phyloP scores from a whole-genome alignment of 2,888 invertebrate genomes.

The Eupithecia abbreviata region DNA sequence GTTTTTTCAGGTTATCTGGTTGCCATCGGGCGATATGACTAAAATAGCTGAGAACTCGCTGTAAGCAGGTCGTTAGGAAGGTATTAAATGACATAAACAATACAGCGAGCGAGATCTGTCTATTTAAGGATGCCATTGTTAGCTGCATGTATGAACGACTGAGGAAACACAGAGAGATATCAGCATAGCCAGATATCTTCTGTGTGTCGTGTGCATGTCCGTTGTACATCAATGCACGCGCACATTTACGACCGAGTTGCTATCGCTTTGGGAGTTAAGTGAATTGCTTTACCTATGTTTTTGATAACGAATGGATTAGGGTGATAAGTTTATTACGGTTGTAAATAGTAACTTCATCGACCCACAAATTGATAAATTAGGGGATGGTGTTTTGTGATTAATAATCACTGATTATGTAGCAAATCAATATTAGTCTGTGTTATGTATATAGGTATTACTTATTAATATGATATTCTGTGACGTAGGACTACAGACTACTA shows the following conservation, averaged over 20 bases:
- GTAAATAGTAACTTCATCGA: constrained; percentile 21
- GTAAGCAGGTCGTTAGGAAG: too few species aligned
- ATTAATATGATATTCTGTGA: too few species aligned
- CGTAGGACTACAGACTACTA: too few species aligned
- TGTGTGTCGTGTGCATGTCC: background rate
- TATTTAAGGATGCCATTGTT: background rate
- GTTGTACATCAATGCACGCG: constrained; percentile 2
- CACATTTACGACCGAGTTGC: constrained; percentile 33
- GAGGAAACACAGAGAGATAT: background rate
- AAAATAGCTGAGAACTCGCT: too few species aligned
- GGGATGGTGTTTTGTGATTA: background rate
- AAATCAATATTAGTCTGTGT: background rate
- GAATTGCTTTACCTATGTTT: constrained; percentile 52
- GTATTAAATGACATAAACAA: background rate
- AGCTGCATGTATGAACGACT: background rate
- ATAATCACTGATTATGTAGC: background rate
- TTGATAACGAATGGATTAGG: constrained; percentile 41
- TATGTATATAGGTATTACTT: background rate
- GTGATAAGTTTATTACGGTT: constrained; percentile 38
- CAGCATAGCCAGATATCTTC: background rate
- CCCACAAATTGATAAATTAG: constrained; percentile 13
- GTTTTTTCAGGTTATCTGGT: too few species aligned
- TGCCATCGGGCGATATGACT: too few species aligned
- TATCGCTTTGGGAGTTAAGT: constrained; percentile 45
- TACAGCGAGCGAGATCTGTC: background rate